Base-by-base conservation (phyloP, 2,797 vertebrate species). In the Enteromius trimaculatus region DNA sequence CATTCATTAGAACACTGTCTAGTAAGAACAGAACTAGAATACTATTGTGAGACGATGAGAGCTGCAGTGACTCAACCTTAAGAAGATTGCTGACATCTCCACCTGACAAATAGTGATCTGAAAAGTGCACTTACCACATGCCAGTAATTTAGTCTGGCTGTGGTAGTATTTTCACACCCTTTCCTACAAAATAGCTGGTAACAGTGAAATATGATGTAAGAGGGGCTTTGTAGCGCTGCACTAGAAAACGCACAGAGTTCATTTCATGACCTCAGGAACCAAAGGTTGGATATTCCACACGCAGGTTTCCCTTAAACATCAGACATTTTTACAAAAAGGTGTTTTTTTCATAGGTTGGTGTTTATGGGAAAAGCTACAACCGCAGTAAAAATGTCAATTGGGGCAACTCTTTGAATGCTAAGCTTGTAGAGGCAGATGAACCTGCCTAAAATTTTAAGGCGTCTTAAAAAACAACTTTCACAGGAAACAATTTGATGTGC, bases 261-360 rank as follows among this genome's bases (percentile, higher is more conserved):
- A 76, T 51, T 78, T 80, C 75, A 23, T 80, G 69, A 83, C 80
- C 80, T 76, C 23, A 29, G 23, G 80, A 75, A 66, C 49, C 34
- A 16, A 11, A 71, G 31, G 62, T 13, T 69, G 31, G 68, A 70
- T 39, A 69, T 83, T 81, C 82, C 87, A 78, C 44, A 39, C 5
- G 23, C 62, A 79, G 21, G 81, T 49, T 81, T 79, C 44, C 80
- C 83, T 82, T 82, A 86, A 85, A 79, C 8, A 74, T 78, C 69
- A 64, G 2, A 51, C 1, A 62, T 74, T 23, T 44, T 37, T 65
- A 51, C 4, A 37, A 51, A 31, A 49, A 53, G 70, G 80, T 75
- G 80, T 51, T 82, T 82, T 34, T 19, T 65, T 65, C 60, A 51
- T 31, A 75, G 70, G 44, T 82, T 0, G 60, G 34, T 11, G 80